Evolutionary conservation across 2,888 invertebrate genomes (phyloP), one percentile per base, ranked within the genome.

Genomic region (Chymomyza amoena): DNA sequence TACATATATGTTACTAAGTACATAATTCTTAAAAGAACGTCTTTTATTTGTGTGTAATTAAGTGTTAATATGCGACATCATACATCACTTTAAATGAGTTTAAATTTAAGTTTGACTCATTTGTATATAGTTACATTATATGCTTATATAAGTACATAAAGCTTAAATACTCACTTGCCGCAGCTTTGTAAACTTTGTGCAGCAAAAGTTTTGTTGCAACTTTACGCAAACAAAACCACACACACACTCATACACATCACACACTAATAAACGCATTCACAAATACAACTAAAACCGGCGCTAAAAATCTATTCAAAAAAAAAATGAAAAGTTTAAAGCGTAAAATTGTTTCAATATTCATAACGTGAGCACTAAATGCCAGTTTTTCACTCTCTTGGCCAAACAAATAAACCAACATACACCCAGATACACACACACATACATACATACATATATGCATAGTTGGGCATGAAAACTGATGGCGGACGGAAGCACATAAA

Each of bases 311-410:
- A 83, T 84, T 84, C 80, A 84, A 32, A 32, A 28, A 28, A 28
- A 28, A 32, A 84, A 87, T 86, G 77, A 84, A 86, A 84, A 84
- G 86, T 87, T 84, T 84, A 79, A 80, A 84, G 86, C 87, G 88
- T 77, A 87, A 84, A 84, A 84, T 87, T 87, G 84, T 88, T 86
- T 85, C 84, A 87, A 85, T 87, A 85, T 85, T 87, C 84, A 85
- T 32, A 65, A 72, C 80, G 75, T 61, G 16, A 66, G 56, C 54
- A 61, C 66, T 62, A 32, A 67, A 67, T 25, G 50, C 16, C 51
- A 18, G 18, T 25, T 83, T 85, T 79, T 77, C 79, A 13, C 59
- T 56, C 61, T n/a, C 56, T 9, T 50, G 7, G 52, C 52, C 59
- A 69, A 56, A 66, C 36, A 64, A 7, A 59, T 64, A 78, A 60